Percentiles rank a stretch among this genome's conserved stretches.
These are phyloP conservation scores for Pangasius larnaudii DNA, from an alignment of 2,797 vertebrate species.

Conservation along the genomic window DNA sequence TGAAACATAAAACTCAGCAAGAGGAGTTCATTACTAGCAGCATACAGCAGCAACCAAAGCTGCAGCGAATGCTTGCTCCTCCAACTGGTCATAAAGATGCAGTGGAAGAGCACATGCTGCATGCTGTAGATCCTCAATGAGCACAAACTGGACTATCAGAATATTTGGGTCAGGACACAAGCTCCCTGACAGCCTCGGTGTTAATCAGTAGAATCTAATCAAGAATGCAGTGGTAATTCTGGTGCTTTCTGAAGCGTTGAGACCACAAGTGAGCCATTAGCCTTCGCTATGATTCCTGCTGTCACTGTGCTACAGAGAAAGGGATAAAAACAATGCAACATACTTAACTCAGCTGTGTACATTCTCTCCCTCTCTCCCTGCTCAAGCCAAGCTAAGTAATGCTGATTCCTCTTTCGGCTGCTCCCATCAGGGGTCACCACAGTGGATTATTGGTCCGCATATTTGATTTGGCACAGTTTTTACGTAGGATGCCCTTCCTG, in stretches of 20 bases:
- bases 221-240: background rate
- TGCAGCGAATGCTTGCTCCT: background rate
- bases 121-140: background rate
- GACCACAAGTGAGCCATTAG: conserved; percentile 5
- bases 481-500: too few species aligned
- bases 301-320: background rate
- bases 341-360: background rate
- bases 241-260: background rate
- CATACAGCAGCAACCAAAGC: background rate
- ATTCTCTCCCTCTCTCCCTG: too few species aligned
- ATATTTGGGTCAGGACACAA: background rate
- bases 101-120: background rate
- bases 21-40: background rate
- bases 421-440: too few species aligned
- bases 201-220: conserved; percentile 11
- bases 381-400: background rate
- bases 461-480: too few species aligned
- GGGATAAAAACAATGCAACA: too few species aligned
- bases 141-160: background rate
- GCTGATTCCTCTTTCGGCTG: too few species aligned
- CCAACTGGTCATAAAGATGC: background rate
- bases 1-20: background rate
- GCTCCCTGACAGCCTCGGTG: background rate
- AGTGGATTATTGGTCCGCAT: too few species aligned
- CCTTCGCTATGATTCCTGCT: background rate